A percentile compares a stretch with the other conserved stretches of the same genome.
These are phyloP conservation scores for Heliothis virescens DNA, from an alignment of 1,140 invertebrate species.

Conservation along the genomic window DNA sequence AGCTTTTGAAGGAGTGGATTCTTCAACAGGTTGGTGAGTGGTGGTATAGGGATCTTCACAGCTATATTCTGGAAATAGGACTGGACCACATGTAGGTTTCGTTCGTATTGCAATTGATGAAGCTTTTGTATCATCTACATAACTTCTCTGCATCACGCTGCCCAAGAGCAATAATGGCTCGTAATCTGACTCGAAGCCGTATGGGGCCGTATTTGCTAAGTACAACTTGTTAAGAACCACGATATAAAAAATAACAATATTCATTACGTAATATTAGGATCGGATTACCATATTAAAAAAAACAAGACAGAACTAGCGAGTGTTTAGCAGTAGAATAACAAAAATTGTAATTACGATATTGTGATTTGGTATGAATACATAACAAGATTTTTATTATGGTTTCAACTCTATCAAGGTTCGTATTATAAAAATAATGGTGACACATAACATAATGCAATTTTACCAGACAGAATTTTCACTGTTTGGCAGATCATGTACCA, in stretches of 20 bases:
- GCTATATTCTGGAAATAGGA: neutral
- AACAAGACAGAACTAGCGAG: neutral
- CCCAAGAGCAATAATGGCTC: no score
- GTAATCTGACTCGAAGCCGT: neutral
- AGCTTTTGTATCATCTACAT: neutral
- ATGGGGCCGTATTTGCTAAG: neutral
- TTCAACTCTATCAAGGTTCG: no score
- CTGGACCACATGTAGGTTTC: slow-evolving; percentile 10
- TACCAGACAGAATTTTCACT: no score
- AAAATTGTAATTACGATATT: neutral
- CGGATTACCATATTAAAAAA: neutral
- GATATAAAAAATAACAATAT: neutral
- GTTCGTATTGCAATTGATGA: neutral
- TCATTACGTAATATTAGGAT: neutral
- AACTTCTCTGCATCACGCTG: no score
- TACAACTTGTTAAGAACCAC: neutral
- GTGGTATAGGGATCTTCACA: neutral
- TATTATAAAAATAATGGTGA: no score
- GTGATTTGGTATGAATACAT: neutral
- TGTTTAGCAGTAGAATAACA: neutral
- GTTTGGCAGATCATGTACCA: no score
- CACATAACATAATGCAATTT: no score
- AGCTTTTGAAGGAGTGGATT: no score
- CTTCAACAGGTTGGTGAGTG: no score
- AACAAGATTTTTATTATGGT: no score